Conservation (phyloP, 2,797 vertebrate species). For the Pseudochaenichthys georgianus region DNA sequence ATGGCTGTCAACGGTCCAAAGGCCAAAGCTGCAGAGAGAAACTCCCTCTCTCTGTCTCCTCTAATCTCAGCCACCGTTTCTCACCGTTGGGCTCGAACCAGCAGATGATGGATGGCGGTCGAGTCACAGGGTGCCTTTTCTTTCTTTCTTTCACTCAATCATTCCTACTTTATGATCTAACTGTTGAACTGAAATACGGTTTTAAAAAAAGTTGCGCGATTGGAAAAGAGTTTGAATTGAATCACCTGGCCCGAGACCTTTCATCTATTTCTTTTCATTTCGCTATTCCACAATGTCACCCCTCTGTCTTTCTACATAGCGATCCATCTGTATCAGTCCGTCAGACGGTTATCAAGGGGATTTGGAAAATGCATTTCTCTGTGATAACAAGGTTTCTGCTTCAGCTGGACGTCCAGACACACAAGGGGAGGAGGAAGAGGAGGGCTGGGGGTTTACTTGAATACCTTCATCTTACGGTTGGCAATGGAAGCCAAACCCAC, state of each 20-base stretch:
- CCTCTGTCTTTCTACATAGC: constrained; percentile 45
- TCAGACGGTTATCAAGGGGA: constrained; percentile 60
- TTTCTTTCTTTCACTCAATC: constrained; percentile 42
- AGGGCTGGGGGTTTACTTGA: constrained; percentile 41
- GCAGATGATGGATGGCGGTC: constrained; percentile 65
- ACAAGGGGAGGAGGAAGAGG: constrained; percentile 1
- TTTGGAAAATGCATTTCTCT: constrained; percentile 58
- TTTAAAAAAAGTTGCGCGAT: constrained; percentile 18
- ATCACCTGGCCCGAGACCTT: constrained; percentile 43
- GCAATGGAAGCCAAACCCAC: constrained; percentile 39
- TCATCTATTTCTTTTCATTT: constrained; percentile 32
- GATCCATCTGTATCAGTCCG: constrained; percentile 50
- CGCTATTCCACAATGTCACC: constrained; percentile 45
- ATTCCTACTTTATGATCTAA: constrained; percentile 33
- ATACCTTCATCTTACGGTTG: constrained; percentile 49
- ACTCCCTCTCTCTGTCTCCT: constrained; percentile 51
- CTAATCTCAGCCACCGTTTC: constrained; percentile 62
- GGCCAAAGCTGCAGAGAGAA: constrained; percentile 49
- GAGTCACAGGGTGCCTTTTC: constrained; percentile 57
- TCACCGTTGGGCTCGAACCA: constrained; percentile 54
- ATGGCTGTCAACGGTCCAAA: constrained; percentile 70
- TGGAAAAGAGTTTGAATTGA: constrained; percentile 50
- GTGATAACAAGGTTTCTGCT: constrained; percentile 69
- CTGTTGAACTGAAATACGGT: constrained; percentile 51
- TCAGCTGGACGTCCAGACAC: constrained; percentile 55